Percentiles rank a stretch among this genome's conserved stretches.
phyloP scores from a whole-genome alignment of 2,797 vertebrate species.

The Limnodromus scolopaceus region DNA sequence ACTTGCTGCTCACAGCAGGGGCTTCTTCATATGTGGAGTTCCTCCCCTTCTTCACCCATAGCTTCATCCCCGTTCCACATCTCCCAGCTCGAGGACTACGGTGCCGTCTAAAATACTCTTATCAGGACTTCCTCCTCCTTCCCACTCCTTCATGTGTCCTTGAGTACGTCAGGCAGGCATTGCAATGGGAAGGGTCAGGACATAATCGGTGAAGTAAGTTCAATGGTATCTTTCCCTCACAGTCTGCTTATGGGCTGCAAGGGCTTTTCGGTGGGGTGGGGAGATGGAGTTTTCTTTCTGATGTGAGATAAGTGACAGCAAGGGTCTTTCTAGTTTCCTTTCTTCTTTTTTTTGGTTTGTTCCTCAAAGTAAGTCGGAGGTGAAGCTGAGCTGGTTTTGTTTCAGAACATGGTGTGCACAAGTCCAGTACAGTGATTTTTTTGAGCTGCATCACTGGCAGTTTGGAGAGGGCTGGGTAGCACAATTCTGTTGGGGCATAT shows the following conservation, averaged over 20 bases:
- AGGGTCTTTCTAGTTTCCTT: neutral
- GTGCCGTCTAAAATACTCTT: neutral
- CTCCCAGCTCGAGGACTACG: neutral
- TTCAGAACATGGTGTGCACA: neutral
- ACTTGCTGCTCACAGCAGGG: neutral
- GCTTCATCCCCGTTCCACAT: neutral
- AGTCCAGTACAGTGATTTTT: neutral
- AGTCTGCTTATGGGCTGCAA: neutral
- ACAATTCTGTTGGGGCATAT: neutral
- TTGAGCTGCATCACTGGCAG: neutral
- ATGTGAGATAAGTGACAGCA: neutral
- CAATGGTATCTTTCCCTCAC: neutral
- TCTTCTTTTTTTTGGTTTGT: neutral
- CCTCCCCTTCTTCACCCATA: neutral
- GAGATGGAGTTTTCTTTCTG: neutral
- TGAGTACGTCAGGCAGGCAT: neutral
- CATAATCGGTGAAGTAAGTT: neutral
- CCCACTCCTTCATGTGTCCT: neutral
- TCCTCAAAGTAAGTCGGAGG: neutral
- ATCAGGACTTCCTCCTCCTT: neutral
- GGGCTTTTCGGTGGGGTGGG: neutral
- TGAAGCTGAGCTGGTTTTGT: neutral
- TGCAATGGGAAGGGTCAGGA: neutral
- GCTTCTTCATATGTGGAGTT: neutral
- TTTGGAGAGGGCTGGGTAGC: neutral